Base-by-base conservation (phyloP, 2,797 vertebrate species). In the Hemibagrus guttatus region DNA sequence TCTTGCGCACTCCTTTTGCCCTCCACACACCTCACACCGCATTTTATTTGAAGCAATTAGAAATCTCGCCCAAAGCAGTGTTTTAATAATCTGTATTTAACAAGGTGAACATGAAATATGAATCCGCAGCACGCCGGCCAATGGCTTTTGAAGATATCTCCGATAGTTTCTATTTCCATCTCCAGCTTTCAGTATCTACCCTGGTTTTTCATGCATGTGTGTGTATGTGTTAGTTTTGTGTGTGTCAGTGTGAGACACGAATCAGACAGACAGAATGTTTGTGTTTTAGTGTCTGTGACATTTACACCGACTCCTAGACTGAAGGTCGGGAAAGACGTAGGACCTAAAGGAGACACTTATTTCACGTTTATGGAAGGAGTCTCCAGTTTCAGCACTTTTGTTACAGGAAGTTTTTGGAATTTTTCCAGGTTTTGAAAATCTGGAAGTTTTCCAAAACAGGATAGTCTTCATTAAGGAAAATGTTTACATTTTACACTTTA, bases 61-160 rank as follows among this genome's bases (percentile, higher is more conserved):
- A 88, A 28, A 64, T 81, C 56, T 64, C 7, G 68, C 83, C 87
- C 75, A 81, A 46, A 85, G 83, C 74, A 17, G 49, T 88, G 79
- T 89, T 87, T 87, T 85, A 86, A 86, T 87, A 82, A 90, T 82
- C 61, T 81, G 79, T 39, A 78, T 88, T 89, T 68, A 80, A 87
- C 85, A 80, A 82, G 84, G 74, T 76, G 78, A 84, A 85, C 81
- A 89, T 88, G 63, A 87, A 89, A 83, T 85, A 86, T 61, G 68
- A 82, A 81, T 86, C 75, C 6, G 39, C 12, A 66, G 85, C 82
- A 79, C 39, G 12, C 42, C 4, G 86, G 78, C 72, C 69, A 59
- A 35, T 26, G 26, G 52, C 23, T 79, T 86, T 71, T 66, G 79
- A 64, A 69, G 58, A 64, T 17, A 78, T 69, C 28, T 63, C 1